Evolutionary conservation across 2,113 vertebrate genomes (phyloP).

Genomic region (Miniopterus natalensis): DNA sequence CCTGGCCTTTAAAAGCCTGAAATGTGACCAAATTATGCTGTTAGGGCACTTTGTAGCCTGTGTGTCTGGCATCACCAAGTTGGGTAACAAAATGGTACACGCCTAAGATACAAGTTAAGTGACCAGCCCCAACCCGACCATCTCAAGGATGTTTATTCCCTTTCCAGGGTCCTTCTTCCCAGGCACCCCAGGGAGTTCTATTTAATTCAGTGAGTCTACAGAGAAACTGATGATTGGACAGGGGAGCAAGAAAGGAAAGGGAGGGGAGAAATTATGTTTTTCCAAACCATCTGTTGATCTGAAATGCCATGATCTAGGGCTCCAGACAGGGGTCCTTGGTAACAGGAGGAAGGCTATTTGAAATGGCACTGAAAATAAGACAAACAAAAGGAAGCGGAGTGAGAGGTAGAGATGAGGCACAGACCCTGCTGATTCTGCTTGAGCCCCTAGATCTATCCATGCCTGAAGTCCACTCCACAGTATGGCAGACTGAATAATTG

Average conservation of each 20-base stretch:
- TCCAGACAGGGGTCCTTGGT: background rate
- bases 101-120: background rate
- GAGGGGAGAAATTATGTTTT: background rate
- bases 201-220: background rate
- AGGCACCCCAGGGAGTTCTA: background rate
- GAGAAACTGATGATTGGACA: background rate
- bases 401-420: background rate
- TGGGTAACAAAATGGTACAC: background rate
- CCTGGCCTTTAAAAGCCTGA: background rate
- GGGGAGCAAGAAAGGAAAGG: background rate
- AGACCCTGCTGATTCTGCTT: background rate
- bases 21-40: background rate
- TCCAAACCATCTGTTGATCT: background rate
- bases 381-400: background rate
- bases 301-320: background rate
- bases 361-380: background rate
- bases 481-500: background rate
- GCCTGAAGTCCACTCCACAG: background rate
- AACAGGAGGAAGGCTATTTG: background rate
- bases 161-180: background rate
- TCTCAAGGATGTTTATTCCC: background rate
- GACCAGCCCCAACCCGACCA: accelerated
- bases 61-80: background rate
- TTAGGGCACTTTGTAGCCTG: background rate
- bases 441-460: background rate